Base-by-base conservation (phyloP, 2,888 invertebrate species). In the Heliconius cydno region DNA sequence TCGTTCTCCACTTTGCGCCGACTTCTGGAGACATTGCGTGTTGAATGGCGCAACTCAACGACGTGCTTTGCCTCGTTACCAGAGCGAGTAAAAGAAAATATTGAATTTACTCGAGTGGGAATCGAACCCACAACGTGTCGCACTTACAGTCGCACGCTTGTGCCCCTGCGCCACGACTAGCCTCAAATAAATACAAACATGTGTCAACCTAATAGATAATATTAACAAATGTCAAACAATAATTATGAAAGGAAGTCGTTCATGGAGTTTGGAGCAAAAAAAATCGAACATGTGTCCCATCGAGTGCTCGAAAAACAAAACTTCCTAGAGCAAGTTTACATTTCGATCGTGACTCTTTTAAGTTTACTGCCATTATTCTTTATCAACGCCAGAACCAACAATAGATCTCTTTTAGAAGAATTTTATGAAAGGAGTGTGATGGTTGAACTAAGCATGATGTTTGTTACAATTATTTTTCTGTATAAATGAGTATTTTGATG, bases 301-400 rank as follows among this genome's bases (percentile, higher is more conserved):
- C 72, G 77, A 76, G 76, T 73, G 60, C 73, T 46, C 25, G 66
- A 76, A 72, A 71, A 80, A 82, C 70, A 80, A 79, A 82, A 80
- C 30, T 63, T 34, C 30, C 74, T 41, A 77, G 41, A 63, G 30
- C 71, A 30, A 80, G 79, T 81, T 82, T 70, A 79, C 79, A 81
- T 79, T 82, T 79, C 28, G 79, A 72, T 82, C 81, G 80, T 82
- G 82, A 82, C 82, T 82, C 78, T 78, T 78, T 80, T 73, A 81
- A 80, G 76, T 82, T 80, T 80, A 76, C 67, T 78, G 80, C 85
- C 88, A 91, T 91, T 90, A 90, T 84, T 91, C 89, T 87, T 88
- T 86, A 90, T 89, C 89, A 90, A 84, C 85, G 85, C 82, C 80
- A 77, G 46, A 57, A 81, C 83, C 84, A 87, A 90, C 88, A 90